Conservation (phyloP, 2,797 vertebrate species). For the Coregonus ussuriensis region DNA sequence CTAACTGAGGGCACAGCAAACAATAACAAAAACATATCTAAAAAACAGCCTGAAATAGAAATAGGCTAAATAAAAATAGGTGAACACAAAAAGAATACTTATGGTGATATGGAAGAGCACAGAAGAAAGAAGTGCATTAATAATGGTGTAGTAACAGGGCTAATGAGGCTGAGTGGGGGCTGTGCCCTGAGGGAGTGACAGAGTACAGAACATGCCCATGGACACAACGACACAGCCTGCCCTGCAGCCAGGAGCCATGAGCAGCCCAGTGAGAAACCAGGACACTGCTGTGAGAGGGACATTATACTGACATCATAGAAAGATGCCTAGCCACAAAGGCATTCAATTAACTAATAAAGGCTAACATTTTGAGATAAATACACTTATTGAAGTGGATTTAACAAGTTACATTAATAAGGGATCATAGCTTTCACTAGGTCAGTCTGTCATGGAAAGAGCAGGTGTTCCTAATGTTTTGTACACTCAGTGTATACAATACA, state of each 20-base stretch:
- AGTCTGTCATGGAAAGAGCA: no score
- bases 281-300: constrained; percentile 9
- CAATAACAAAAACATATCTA: no score
- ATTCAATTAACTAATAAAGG: background rate
- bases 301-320: constrained; percentile 12
- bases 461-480: background rate
- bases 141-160: background rate
- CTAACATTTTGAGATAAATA: background rate
- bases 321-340: background rate
- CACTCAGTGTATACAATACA: no score
- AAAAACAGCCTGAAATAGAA: background rate
- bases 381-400: no score
- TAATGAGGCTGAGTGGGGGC: background rate
- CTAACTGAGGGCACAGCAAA: background rate
- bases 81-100: background rate
- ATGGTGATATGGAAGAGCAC: background rate
- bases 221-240: constrained; percentile 14
- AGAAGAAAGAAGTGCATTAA: background rate
- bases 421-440: no score
- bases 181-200: background rate
- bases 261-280: no score
- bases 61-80: background rate
- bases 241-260: background rate
- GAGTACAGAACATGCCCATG: constrained; percentile 13
- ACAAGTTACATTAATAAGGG: no score